Percentiles rank a stretch among this genome's conserved stretches.
Evolutionary conservation across 2,113 vertebrate species (phyloP).

Genomic region (Butorides virescens): DNA sequence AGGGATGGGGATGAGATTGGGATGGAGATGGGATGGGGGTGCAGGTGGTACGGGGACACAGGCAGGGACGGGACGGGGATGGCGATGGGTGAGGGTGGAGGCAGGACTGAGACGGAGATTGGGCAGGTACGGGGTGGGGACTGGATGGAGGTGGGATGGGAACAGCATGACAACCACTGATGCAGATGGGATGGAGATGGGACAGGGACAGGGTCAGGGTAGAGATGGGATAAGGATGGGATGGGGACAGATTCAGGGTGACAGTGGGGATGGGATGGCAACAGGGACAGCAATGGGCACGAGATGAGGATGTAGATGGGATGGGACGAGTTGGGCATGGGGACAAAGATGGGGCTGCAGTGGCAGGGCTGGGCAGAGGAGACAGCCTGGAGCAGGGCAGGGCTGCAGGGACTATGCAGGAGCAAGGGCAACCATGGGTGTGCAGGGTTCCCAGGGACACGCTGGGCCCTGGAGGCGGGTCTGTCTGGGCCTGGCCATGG

Average conservation of each 20-base stretch:
- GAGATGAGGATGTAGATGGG: not conserved
- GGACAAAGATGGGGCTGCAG: not conserved
- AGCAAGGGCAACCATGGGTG: not conserved
- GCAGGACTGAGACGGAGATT: not conserved
- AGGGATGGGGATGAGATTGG: not conserved
- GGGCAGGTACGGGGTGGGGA: not conserved
- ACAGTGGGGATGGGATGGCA: not conserved
- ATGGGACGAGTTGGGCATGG: not conserved
- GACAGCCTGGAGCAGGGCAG: not conserved
- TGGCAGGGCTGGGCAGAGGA: not conserved
- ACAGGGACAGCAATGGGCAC: not conserved
- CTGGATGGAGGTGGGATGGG: too few relatives aligned
- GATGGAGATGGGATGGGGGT: not conserved
- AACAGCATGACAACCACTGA: not conserved
- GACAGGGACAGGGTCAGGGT: not conserved
- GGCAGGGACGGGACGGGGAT: not conserved
- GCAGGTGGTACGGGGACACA: not conserved
- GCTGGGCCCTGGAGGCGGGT: not conserved
- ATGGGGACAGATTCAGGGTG: not conserved
- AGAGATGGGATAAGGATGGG: not conserved
- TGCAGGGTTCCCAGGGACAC: rapidly evolving
- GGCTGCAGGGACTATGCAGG: not conserved
- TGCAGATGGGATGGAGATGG: not conserved
- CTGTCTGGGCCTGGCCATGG: not conserved
- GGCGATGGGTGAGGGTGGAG: not conserved